Conservation (phyloP, 2,888 invertebrate species). For the Melieria omissa region DNA sequence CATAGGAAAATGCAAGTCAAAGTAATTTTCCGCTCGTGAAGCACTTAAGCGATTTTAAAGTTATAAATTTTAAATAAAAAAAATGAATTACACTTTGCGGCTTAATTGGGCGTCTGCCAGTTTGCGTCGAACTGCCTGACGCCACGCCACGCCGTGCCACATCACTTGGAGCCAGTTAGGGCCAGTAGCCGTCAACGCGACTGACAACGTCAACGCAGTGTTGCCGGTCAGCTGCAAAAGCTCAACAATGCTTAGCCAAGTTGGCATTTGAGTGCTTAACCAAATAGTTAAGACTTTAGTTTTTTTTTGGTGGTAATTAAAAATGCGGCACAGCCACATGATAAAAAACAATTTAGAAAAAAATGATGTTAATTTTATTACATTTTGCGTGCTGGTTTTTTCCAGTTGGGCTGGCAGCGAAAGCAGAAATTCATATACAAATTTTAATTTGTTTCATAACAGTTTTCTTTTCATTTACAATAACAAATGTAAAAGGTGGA, state of each 20-base stretch:
- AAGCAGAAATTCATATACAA: background rate
- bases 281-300: slow-evolving; percentile 34
- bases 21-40: slow-evolving; percentile 48
- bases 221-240: background rate
- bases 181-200: background rate
- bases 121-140: no score
- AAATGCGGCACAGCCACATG: background rate
- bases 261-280: slow-evolving; percentile 23
- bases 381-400: background rate
- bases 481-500: no score
- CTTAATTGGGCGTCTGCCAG: slow-evolving; percentile 33
- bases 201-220: background rate
- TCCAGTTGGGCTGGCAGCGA: background rate
- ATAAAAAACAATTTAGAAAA: background rate
- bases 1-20: slow-evolving; percentile 23
- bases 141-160: background rate
- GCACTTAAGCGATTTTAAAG: slow-evolving; percentile 42
- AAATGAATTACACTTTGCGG: slow-evolving; percentile 25
- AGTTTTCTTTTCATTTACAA: background rate
- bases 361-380: slow-evolving; percentile 1
- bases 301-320: slow-evolving; percentile 27
- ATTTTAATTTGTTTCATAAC: background rate
- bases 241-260: slow-evolving; percentile 13
- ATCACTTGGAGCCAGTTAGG: background rate
- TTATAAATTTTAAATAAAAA: slow-evolving; percentile 39